Conservation (phyloP, 2,113 vertebrate species). For the Aplodontia rufa region DNA sequence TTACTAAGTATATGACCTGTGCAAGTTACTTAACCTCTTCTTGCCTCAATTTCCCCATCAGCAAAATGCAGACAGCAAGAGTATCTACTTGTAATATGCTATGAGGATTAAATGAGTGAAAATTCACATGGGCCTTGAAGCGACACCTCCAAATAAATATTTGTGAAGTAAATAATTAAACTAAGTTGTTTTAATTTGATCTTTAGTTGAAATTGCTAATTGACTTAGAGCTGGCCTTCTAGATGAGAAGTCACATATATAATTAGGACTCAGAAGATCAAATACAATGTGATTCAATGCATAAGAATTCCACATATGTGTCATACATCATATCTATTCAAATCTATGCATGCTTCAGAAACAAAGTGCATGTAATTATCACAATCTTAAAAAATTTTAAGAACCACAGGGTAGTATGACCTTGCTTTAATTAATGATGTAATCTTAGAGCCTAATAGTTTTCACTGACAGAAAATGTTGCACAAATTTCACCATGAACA, state of each 20-base stretch:
- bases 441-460: slow-evolving; percentile 19
- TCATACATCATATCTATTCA: not conserved
- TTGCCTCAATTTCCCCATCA: not conserved
- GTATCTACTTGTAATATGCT: not conserved
- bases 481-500: slow-evolving; percentile 5
- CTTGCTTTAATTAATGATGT: slow-evolving; percentile 53
- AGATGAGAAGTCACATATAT: slow-evolving; percentile 12
- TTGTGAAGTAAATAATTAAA: slow-evolving; percentile 24
- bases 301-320: not conserved
- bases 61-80: not conserved
- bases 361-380: not conserved
- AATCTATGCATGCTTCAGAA: slow-evolving; percentile 26
- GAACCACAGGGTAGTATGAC: not conserved
- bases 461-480: slow-evolving; percentile 34
- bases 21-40: not conserved
- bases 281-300: not conserved
- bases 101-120: not conserved
- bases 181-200: slow-evolving; percentile 27
- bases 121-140: not conserved
- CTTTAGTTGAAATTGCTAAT: slow-evolving; percentile 12
- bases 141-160: not conserved
- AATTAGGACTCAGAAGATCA: slow-evolving; percentile 32
- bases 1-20: not conserved
- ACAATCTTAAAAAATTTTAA: slow-evolving; percentile 36
- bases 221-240: slow-evolving; percentile 8